These are phyloP conservation scores for Oenanthe oenanthe DNA, from an alignment of 2,113 vertebrate genomes.

Conservation along the genomic window DNA sequence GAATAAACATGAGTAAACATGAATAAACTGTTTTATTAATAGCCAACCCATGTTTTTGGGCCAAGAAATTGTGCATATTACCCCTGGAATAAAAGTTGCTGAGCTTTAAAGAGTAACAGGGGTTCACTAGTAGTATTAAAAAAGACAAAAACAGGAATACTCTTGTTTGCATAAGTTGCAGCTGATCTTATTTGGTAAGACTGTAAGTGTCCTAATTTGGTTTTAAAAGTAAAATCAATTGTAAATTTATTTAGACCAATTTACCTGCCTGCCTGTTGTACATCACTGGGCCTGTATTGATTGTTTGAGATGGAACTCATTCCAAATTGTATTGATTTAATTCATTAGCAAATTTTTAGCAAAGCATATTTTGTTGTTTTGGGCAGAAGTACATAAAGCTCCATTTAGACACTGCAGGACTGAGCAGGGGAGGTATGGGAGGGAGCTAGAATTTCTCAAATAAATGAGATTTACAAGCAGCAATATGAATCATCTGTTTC, in stretches of 20 bases:
- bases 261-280: slow-evolving; percentile 69
- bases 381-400: slow-evolving; percentile 23
- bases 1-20: not conserved
- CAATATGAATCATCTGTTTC: slow-evolving; percentile 2
- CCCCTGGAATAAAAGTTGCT: not conserved
- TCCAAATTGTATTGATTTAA: slow-evolving; percentile 67
- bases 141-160: not conserved
- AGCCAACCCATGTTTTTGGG: not conserved
- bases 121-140: not conserved
- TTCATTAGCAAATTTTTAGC: slow-evolving; percentile 64
- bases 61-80: not conserved
- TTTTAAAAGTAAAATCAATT: slow-evolving; percentile 78
- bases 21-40: not conserved
- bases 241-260: slow-evolving; percentile 79
- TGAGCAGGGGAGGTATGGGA: not conserved
- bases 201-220: slow-evolving; percentile 73
- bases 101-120: not conserved
- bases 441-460: not conserved
- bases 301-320: slow-evolving; percentile 57
- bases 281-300: slow-evolving; percentile 68
- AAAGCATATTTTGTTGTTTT: slow-evolving; percentile 15
- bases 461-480: not conserved
- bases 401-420: not conserved
- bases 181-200: slow-evolving; percentile 37
- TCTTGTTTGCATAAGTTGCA: slow-evolving; percentile 35